Conservation (phyloP, 2,888 invertebrate genomes). For the Ceratothoa steindachneri region DNA sequence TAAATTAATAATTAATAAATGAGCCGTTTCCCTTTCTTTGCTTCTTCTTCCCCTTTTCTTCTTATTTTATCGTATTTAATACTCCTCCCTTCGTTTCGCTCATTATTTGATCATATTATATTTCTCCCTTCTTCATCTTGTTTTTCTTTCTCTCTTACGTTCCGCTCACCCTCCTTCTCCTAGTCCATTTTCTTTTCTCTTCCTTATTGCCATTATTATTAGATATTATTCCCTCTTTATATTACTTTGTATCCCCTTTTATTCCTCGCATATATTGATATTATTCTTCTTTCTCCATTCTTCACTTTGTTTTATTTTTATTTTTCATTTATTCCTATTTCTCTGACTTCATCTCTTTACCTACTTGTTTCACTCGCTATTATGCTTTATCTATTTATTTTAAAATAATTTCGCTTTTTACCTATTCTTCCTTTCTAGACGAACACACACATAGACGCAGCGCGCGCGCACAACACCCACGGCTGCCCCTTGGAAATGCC, state of each 20-base stretch:
- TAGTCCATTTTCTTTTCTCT: background rate
- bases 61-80: background rate
- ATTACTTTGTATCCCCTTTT: background rate
- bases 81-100: background rate
- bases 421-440: too few relatives aligned
- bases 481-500: too few relatives aligned
- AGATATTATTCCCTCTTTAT: background rate
- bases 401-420: too few relatives aligned
- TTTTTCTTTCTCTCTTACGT: background rate
- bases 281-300: background rate
- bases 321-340: conserved; percentile 12
- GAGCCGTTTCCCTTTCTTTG: background rate
- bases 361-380: background rate
- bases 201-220: background rate
- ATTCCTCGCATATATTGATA: background rate
- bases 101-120: background rate
- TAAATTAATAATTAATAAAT: background rate
- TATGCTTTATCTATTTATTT: too few relatives aligned
- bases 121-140: background rate
- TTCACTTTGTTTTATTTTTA: background rate
- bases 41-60: background rate
- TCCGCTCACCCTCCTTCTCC: too few relatives aligned
- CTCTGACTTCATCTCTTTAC: background rate
- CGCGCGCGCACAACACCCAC: too few relatives aligned
- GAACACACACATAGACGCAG: too few relatives aligned